Evolutionary conservation across 1,140 invertebrate species (phyloP).

Genomic region (Papilio polyxenes): DNA sequence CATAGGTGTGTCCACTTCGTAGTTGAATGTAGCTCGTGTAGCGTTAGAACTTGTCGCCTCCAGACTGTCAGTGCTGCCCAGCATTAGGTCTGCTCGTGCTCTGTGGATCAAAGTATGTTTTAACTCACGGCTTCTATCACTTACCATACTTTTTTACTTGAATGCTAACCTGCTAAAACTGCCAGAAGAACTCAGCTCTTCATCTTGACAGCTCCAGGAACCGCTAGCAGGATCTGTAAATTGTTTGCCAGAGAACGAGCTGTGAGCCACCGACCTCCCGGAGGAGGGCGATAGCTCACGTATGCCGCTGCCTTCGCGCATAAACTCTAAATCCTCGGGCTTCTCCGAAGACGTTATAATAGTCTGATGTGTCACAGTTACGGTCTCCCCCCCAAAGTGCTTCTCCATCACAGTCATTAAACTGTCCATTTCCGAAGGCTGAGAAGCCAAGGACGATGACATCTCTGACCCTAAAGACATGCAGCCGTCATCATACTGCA

Average conservation of each 20-base stretch:
- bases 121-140: background rate
- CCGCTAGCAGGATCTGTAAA: conserved; percentile 81
- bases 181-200: conserved; percentile 79
- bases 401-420: conserved; percentile 78
- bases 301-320: conserved; percentile 66
- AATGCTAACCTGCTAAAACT: conserved; percentile 77
- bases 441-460: conserved; percentile 78
- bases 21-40: conserved; percentile 91
- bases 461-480: conserved; percentile 78
- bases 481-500: conserved; percentile 65
- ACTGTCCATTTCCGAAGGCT: conserved; percentile 79
- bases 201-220: conserved; percentile 80
- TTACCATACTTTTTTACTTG: background rate
- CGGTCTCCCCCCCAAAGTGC: conserved; percentile 63
- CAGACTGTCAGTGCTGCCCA: conserved; percentile 85
- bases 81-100: conserved; percentile 81
- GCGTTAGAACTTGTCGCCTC: conserved; percentile 88
- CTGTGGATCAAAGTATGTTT: conserved; percentile 44
- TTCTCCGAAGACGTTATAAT: conserved; percentile 68
- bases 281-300: conserved; percentile 80
- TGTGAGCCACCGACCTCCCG: conserved; percentile 77
- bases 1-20: conserved; percentile 90
- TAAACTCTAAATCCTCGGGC: conserved; percentile 73
- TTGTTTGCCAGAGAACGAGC: conserved; percentile 76
- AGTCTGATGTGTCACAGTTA: conserved; percentile 67